These are phyloP conservation scores for Ahaetulla prasina DNA, from an alignment of 2,113 vertebrate genomes.

Conservation along the genomic window DNA sequence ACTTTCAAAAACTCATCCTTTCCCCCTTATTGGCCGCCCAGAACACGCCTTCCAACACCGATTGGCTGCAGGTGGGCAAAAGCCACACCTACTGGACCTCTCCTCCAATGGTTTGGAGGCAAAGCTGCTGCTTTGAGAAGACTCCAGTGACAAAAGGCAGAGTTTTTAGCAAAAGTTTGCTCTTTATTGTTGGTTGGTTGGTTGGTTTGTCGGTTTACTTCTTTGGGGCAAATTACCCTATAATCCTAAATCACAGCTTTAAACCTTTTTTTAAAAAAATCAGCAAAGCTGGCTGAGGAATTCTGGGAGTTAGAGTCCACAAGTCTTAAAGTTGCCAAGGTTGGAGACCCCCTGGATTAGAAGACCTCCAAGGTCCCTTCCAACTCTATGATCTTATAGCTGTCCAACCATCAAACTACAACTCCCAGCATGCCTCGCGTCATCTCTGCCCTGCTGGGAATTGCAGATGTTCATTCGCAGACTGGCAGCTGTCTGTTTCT, in stretches of 20 bases:
- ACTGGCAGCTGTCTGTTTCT: not conserved
- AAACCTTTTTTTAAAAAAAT: too few species aligned
- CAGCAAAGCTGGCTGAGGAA: too few species aligned
- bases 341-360: too few species aligned
- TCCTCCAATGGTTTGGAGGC: not conserved
- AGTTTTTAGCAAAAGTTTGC: not conserved
- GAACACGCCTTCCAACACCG: not conserved
- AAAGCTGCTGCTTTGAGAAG: not conserved
- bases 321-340: too few species aligned
- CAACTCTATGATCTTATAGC: not conserved
- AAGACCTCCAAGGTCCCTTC: too few species aligned
- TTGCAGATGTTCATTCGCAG: not conserved
- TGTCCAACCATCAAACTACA: not conserved
- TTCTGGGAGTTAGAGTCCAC: too few species aligned
- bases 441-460: not conserved
- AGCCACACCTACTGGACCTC: not conserved
- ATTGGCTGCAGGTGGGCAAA: not conserved
- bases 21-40: not conserved
- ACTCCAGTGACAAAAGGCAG: not conserved
- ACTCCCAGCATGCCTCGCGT: not conserved
- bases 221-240: not conserved
- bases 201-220: too few species aligned
- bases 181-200: too few species aligned
- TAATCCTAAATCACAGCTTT: not conserved
- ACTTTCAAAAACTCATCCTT: not conserved